Percentiles rank a stretch among this genome's conserved stretches.
phyloP scores from a whole-genome alignment of 2,797 vertebrate genomes.

The Galago senegalensis region DNA sequence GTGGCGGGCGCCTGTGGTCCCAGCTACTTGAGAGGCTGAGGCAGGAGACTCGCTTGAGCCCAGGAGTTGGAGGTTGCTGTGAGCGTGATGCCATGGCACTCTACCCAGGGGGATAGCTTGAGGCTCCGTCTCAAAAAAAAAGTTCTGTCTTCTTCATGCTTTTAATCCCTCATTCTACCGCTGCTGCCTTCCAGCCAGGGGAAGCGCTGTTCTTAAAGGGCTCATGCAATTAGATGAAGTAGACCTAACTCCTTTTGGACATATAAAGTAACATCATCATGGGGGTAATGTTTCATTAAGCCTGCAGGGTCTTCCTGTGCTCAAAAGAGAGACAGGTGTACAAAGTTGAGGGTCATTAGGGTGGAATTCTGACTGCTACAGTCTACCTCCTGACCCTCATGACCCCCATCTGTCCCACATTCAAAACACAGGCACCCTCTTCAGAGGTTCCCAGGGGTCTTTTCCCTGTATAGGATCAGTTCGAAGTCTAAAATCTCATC shows the following conservation, averaged over 20 bases:
- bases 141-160: background rate
- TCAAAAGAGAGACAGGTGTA: background rate
- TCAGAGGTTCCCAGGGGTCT: background rate
- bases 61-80: too few relatives aligned
- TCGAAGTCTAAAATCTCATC: constrained; percentile 17
- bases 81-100: too few relatives aligned
- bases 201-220: constrained; percentile 1
- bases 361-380: background rate
- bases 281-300: background rate
- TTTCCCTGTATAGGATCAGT: background rate
- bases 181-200: background rate
- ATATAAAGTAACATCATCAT: background rate
- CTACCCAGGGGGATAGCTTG: too few relatives aligned
- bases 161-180: background rate
- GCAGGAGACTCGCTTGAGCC: too few relatives aligned
- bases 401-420: background rate
- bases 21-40: too few relatives aligned
- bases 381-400: background rate
- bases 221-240: background rate
- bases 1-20: too few relatives aligned
- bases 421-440: background rate
- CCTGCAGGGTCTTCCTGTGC: background rate
- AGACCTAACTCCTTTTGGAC: background rate
- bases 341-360: background rate
- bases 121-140: too few relatives aligned